Evolutionary conservation across 2,113 vertebrate genomes (phyloP).

Genomic region (Hipposideros armiger): DNA sequence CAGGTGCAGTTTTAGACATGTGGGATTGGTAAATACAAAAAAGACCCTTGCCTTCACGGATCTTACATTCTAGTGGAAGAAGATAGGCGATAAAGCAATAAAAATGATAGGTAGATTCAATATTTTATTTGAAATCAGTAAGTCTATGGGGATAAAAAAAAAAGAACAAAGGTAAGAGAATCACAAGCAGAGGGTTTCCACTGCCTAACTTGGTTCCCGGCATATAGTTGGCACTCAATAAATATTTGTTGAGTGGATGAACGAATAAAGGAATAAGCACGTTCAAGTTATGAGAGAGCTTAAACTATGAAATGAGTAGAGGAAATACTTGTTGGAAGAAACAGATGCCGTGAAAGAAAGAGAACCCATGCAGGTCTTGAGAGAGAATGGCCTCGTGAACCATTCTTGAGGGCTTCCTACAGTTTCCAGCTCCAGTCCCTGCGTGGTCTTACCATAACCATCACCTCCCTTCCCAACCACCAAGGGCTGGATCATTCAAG

Average conservation of each 20-base stretch:
- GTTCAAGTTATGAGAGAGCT: conserved; percentile 7
- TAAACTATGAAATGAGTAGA: conserved; percentile 53
- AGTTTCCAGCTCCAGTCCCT: conserved; percentile 14
- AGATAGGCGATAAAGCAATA: conserved; percentile 23
- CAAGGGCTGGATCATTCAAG: conserved; percentile 13
- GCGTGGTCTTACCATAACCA: background rate
- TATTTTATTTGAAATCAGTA: conserved; percentile 2
- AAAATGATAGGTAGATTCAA: conserved; percentile 26
- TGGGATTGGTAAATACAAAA: conserved; percentile 13
- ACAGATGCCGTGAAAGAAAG: conserved; percentile 19
- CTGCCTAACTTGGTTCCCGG: background rate
- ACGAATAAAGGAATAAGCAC: conserved; percentile 28
- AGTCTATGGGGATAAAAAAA: background rate
- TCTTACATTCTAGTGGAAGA: conserved; percentile 22
- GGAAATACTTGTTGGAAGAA: conserved; percentile 28
- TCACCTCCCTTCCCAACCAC: background rate
- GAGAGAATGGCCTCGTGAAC: background rate
- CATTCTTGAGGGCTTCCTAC: background rate
- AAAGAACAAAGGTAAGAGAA: conserved; percentile 40
- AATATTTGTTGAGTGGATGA: conserved; percentile 37
- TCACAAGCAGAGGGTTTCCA: background rate
- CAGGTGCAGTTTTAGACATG: conserved; percentile 18
- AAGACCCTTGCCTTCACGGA: background rate
- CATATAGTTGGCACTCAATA: conserved; percentile 36
- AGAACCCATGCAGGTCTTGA: background rate